These are phyloP conservation scores for Pollimyrus isidori DNA, from an alignment of 2,113 vertebrate genomes.

Conservation along the genomic window DNA sequence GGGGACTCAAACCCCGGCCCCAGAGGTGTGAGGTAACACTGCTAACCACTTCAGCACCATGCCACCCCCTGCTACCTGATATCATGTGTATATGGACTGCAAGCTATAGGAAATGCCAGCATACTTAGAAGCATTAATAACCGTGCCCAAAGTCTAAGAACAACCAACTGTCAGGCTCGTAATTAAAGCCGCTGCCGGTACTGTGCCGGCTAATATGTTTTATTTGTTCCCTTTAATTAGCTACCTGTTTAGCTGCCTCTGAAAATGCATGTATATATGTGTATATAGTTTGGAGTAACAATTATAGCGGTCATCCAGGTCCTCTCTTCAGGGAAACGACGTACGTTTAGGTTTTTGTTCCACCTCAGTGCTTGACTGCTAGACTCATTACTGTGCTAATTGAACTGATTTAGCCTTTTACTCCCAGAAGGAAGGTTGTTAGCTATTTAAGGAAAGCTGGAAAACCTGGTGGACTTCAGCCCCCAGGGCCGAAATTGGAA, in stretches of 20 bases:
- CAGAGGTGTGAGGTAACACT: too few relatives aligned
- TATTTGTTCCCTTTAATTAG: background rate
- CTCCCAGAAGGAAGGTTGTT: slow-evolving; percentile 3
- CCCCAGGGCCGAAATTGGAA: background rate
- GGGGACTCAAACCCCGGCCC: too few relatives aligned
- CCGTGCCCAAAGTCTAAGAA: background rate
- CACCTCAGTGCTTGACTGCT: slow-evolving; percentile 1
- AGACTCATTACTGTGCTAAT: slow-evolving; percentile 11
- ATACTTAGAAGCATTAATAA: background rate
- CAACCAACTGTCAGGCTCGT: background rate
- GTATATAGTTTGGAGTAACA: background rate
- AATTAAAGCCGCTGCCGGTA: background rate
- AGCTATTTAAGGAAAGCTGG: slow-evolving; percentile 7
- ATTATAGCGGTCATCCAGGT: background rate
- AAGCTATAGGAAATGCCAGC: background rate
- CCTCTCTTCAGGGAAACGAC: background rate
- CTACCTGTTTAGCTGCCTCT: background rate
- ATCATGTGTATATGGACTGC: background rate
- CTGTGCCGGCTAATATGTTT: background rate
- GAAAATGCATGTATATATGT: background rate
- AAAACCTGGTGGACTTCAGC: background rate
- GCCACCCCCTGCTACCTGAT: background rate
- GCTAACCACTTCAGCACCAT: too few relatives aligned
- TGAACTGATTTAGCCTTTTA: slow-evolving; percentile 6
- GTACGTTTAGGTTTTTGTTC: background rate